Percentiles rank a stretch among this genome's conserved stretches.
phyloP scores from a whole-genome alignment of 2,797 vertebrate species.

The Parambassis ranga region DNA sequence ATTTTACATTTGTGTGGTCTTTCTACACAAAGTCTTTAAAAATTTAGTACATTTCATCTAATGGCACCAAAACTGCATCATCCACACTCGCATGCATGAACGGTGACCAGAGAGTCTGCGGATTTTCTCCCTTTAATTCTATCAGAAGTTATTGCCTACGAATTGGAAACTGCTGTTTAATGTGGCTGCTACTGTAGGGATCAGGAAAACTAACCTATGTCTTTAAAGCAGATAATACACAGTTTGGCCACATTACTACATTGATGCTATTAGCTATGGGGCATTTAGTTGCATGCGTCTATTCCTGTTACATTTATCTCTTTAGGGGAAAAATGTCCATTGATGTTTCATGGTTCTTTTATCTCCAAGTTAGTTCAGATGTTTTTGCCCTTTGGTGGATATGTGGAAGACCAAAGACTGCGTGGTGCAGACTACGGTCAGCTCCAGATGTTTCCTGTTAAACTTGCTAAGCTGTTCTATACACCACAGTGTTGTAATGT shows the following conservation, averaged over 20 bases:
- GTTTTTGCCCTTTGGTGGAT: conserved; percentile 52
- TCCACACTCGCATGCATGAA: conserved; percentile 6
- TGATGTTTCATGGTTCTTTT: conserved; percentile 28
- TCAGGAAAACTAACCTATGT: conserved; percentile 9
- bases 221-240: conserved; percentile 14
- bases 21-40: conserved; percentile 16
- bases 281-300: background rate
- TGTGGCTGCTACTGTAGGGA: conserved; percentile 34
- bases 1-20: conserved; percentile 44
- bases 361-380: conserved; percentile 58
- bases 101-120: conserved; percentile 24
- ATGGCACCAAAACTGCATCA: conserved; percentile 22
- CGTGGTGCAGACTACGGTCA: conserved; percentile 35
- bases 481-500: conserved; percentile 37
- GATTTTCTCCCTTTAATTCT: conserved; percentile 38
- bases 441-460: conserved; percentile 77
- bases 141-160: conserved; percentile 28
- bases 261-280: conserved; percentile 4
- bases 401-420: conserved; percentile 52
- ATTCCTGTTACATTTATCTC: background rate
- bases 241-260: conserved; percentile 8
- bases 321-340: conserved; percentile 10
- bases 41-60: conserved; percentile 3
- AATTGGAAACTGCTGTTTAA: conserved; percentile 14
- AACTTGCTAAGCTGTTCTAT: conserved; percentile 25